Base-by-base conservation (phyloP, 2,888 invertebrate species). In the Smittia sp. region DNA sequence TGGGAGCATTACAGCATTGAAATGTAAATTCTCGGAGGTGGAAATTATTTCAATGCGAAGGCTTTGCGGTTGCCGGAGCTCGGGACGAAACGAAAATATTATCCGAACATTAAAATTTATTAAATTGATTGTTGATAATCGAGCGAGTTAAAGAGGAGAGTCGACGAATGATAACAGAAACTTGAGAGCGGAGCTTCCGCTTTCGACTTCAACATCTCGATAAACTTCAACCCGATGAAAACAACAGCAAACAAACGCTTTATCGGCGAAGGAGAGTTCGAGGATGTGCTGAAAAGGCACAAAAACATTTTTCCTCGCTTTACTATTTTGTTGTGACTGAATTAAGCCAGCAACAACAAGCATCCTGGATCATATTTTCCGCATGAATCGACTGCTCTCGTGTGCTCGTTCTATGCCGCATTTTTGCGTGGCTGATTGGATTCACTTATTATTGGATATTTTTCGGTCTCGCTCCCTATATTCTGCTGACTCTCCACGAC, bases 301-400 rank as follows among this genome's bases (percentile, higher is more conserved):
- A 58, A 58, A 58, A 22, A 58, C 15, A 46, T 46, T 46, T 46
- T 46, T 58, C 20, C 18, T 58, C 22, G 20, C 11, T 11, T 58
- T 18, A 58, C 6, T 58, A 22, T 58, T 58, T 58, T 58, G 58
- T 58, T 58, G 22, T 58, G 58, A 58, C 58, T 58, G 58, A 58
- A n/a, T 58, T 58, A 18, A 58, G n/a, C 58, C 58, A 22, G 9
- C 22, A 22, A 58, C 58, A 18, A 13, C 58, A 58, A 46, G n/a
- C 6, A 11, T 46, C 46, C 46, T 15, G 15, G 15, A 46, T 46
- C 46, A 46, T 46, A 46, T 46, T 46, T 46, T 46, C 46, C 46
- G 46, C 46, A 46, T 46, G 46, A 46, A 46, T 46, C 46, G 15
- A 46, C 2, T 46, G 11, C 46, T 46, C 15, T 46, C 46, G 46